Evolutionary conservation across 2,797 vertebrate species (phyloP).

Genomic region (Thalassophryne amazonica): DNA sequence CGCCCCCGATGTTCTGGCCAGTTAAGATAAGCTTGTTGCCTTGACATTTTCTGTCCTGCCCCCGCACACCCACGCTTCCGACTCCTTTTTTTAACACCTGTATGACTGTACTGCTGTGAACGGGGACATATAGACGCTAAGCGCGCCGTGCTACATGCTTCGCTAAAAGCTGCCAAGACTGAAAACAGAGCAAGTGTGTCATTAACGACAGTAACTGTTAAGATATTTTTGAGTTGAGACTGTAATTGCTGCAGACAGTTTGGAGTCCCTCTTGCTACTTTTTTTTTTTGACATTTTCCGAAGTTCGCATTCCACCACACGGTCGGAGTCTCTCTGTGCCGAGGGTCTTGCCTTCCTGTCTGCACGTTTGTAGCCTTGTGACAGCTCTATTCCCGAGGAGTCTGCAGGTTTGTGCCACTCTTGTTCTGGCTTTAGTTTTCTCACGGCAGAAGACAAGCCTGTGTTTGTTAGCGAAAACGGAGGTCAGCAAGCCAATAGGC

Average conservation of each 20-base stretch:
- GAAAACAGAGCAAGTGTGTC: constrained; percentile 22
- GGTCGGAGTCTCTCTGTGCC: constrained; percentile 1
- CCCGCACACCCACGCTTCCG: neutral
- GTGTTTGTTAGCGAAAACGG: neutral
- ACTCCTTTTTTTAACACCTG: constrained; percentile 29
- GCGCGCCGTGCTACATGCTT: constrained; percentile 2
- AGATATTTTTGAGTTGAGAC: constrained; percentile 7
- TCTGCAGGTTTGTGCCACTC: constrained; percentile 5
- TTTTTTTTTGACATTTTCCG: constrained; percentile 21
- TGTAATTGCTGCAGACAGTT: neutral
- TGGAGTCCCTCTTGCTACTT: constrained; percentile 10
- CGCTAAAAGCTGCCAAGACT: constrained; percentile 6
- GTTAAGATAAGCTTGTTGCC: constrained; percentile 67
- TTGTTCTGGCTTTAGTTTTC: constrained; percentile 7
- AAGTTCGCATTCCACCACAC: too few relatives aligned
- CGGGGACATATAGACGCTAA: constrained; percentile 22
- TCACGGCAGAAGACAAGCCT: neutral
- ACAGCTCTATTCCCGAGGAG: neutral
- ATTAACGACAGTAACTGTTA: constrained; percentile 19
- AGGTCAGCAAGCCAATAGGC: constrained; percentile 1
- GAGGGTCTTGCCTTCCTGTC: neutral
- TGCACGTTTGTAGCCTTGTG: neutral
- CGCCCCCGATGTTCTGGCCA: constrained; percentile 66
- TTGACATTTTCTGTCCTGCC: constrained; percentile 60
- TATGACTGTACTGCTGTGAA: constrained; percentile 28